Evolutionary conservation across 2,888 invertebrate genomes (phyloP).

Genomic region (Mayetiola destructor): DNA sequence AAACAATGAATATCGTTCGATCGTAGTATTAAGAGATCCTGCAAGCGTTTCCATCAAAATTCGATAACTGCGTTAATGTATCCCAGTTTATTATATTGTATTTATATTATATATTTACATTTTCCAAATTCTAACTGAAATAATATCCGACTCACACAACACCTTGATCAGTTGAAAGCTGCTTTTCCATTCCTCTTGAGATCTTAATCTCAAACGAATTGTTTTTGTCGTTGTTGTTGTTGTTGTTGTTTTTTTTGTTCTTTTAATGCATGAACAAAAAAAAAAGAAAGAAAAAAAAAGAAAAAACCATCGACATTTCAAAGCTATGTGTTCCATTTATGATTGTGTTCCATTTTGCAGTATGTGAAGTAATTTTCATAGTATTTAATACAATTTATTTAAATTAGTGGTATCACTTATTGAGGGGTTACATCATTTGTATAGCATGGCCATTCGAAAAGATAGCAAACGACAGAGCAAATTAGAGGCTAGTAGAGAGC

Average conservation of each 20-base stretch:
- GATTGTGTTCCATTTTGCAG: background rate
- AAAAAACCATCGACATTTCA: background rate
- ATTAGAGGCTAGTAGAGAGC: background rate
- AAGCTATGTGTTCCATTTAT: too few species aligned
- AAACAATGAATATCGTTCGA: too few species aligned
- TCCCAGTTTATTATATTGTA: too few species aligned
- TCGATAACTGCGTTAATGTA: too few species aligned
- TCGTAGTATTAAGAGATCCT: too few species aligned
- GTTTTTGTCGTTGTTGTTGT: background rate
- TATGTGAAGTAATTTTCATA: background rate
- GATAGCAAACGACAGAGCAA: background rate
- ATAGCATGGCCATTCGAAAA: background rate
- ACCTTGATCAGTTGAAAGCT: too few species aligned
- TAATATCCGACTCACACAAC: too few species aligned
- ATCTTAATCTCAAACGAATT: background rate
- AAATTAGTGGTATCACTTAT: conserved; percentile 7
- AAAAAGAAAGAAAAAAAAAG: too few species aligned
- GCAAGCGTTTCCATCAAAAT: too few species aligned
- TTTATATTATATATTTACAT: too few species aligned
- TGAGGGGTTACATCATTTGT: conserved; percentile 4
- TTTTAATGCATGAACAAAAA: background rate
- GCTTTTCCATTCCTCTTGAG: background rate
- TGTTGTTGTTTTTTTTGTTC: background rate
- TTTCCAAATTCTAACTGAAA: too few species aligned
- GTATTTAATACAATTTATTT: background rate